Evolutionary conservation across 2,113 vertebrate genomes (phyloP), one percentile per base, ranked within the genome.

Genomic region (mouse (Mus musculus)): DNA sequence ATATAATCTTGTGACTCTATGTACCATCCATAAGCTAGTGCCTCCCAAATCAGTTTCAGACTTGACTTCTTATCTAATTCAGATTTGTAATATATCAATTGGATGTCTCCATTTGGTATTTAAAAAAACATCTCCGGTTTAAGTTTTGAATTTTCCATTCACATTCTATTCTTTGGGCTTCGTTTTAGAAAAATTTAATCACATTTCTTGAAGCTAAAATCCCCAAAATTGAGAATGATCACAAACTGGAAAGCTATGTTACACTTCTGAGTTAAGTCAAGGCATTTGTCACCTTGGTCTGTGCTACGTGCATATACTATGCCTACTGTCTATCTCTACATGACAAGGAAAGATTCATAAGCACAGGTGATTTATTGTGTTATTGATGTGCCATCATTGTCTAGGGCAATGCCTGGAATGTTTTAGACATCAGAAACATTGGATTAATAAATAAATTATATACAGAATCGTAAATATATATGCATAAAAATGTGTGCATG

Each of bases 1-100:
- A 61, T 56, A 2, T 61, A 92, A 93, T 94, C 54, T 67, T 46
- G 78, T 59, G 73, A 78, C 30, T 71, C n/a, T 72, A 88, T 76
- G 20, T 71, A 71, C 7, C 17, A 76, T 26, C 33, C 19, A 4
- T 11, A 95, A 96, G n/a, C 54, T 82, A 91, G 1, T 52, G 69
- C 7, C 16, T 90, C 80, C 80, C 73, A 93, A 67, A 84, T 93
- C 30, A 61, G 39, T 88, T 88, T 52, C 30, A 91, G 11, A 89
- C 28, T 56, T 93, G 75, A 82, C 54, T 24, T 78, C 52, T 92
- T 30, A 24, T 42, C 63, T 90, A 11, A 65, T 61, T 91, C 87
- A 85, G 84, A 67, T 22, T 88, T 69, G 56, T 39, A 81, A 61
- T 22, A 24, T 52, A 19, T 63, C 20, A 30, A 20, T 26, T 73